Base-by-base conservation (phyloP, 2,888 invertebrate species). In the Panorpa germanica region DNA sequence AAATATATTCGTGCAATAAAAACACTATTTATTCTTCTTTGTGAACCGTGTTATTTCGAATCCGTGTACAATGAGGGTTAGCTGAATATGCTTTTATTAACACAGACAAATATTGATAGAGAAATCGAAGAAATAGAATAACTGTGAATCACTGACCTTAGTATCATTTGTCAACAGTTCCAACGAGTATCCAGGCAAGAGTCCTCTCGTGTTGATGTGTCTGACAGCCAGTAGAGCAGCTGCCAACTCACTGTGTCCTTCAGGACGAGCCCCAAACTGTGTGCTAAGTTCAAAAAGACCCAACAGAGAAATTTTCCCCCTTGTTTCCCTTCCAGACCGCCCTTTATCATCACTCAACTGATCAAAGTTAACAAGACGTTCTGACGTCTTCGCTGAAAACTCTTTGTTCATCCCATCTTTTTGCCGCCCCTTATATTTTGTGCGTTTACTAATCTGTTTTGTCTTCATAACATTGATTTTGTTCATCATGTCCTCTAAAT, bases 141-240 rank as follows among this genome's bases (percentile, higher is more conserved):
- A n/a, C n/a, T n/a, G 11, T 12, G 10, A 8, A 28, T 22, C 12
- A 39, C 60, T 56, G 60, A 86, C 86, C 78, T 77, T 70, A 1
- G 86, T 85, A 45, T 88, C 83, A 47, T 86, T 86, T 41, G 74
- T 69, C 43, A 82, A 63, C 37, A 86, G 63, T 37, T 72, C 67
- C 35, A 88, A 59, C 27, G 60, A 62, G 45, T 82, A 82, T 25
- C 76, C 78, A 0, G 74, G 70, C 31, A 86, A 57, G 26, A 77
- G 43, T 5, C 61, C 55, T 43, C 67, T 61, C 32, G 64, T 56
- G 55, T 86, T 86, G 44, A 88, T 72, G 43, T 82, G 78, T 34
- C 68, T 60, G 26, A 86, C 71, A 1, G 86, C 86, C 42, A 85
- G 57, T 43, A 61, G 61, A 1, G 86, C 86, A 0, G 85, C 83